Evolutionary conservation across 2,888 invertebrate species (phyloP), one percentile per base, ranked within the genome.

Genomic region (Cephus spinipes): DNA sequence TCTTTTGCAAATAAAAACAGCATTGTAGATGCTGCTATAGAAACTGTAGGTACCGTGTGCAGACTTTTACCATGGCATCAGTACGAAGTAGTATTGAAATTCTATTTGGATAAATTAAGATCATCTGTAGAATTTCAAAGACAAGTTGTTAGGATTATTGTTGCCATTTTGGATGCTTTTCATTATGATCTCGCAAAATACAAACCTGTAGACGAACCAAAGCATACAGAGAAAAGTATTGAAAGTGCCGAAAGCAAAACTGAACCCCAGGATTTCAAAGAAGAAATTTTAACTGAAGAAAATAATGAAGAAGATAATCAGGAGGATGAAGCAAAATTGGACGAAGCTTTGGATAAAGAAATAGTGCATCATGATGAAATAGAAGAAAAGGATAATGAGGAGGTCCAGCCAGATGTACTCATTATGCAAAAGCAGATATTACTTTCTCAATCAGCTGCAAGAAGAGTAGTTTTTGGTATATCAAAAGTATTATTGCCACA

Each of bases 1-100:
- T 94, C 94, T 85, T 97, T 95, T 88, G 92, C 94, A 0, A 95
- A 95, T 78, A 96, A 97, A 86, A 96, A 97, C 88, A 94, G 95
- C 34, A 92, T 98, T 0, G 93, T 98, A 73, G 98, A 98, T 89
- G 96, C 96, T 0, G 96, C 97, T 0, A 96, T 98, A 80, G 96
- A 97, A 89, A 94, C 96, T 0, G 92, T 98, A 11, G 95, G 96
- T 0, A 94, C 94, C 1, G 94, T 97, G 76, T 96, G 97, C 86
- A 93, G 93, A 84, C 92, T 96, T 74, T 92, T 98, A 68, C 97
- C 98, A 0, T 99, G 99, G 99, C 94, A 96, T 87, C 96, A 96
- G 79, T 99, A 99, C 87, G 96, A 97, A 87, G 94, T 95, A 0
- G 93, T 98, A 68, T 92, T 99, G 4, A 96, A 96, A 85, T 94